A percentile compares a stretch with the other conserved stretches of the same genome.
phyloP scores from a whole-genome alignment of 2,888 invertebrate genomes.

The Galerucella pusilla region DNA sequence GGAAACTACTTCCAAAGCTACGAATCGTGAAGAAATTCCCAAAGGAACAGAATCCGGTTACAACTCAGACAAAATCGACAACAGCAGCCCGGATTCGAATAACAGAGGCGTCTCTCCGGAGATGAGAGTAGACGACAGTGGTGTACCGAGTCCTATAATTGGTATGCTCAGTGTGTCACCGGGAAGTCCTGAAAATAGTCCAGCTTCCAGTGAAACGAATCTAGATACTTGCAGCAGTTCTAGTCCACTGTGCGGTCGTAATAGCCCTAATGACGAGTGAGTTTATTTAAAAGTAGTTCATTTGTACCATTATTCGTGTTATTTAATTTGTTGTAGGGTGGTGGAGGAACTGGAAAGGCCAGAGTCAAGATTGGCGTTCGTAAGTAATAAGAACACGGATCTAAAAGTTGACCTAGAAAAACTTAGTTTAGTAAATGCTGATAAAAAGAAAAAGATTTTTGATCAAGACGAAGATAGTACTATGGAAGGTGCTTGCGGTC shows the following conservation, averaged over 20 bases:
- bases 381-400: slow-evolving; percentile 58
- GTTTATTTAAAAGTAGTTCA: slow-evolving; percentile 24
- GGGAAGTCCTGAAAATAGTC: slow-evolving; percentile 53
- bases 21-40: slow-evolving; percentile 35
- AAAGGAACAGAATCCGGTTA: slow-evolving; percentile 74
- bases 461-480: slow-evolving; percentile 47
- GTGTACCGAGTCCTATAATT: slow-evolving; percentile 59
- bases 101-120: slow-evolving; percentile 57
- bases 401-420: slow-evolving; percentile 62
- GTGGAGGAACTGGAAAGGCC: slow-evolving; percentile 59
- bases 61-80: slow-evolving; percentile 70
- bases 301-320: slow-evolving; percentile 11
- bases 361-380: slow-evolving; percentile 61
- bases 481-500: slow-evolving; percentile 56
- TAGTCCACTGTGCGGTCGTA: slow-evolving; percentile 50
- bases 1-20: slow-evolving; percentile 40
- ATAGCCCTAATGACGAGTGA: slow-evolving; percentile 60
- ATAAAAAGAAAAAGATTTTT: slow-evolving; percentile 53
- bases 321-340: slow-evolving; percentile 40
- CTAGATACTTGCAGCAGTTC: slow-evolving; percentile 69
- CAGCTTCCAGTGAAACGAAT: slow-evolving; percentile 70
- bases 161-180: slow-evolving; percentile 57
- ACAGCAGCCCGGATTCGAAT: slow-evolving; percentile 60
- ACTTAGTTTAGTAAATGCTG: slow-evolving; percentile 60
- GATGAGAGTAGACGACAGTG: slow-evolving; percentile 58